These are phyloP conservation scores for Cephus pulcher DNA, from an alignment of 2,888 invertebrate species.

Conservation along the genomic window DNA sequence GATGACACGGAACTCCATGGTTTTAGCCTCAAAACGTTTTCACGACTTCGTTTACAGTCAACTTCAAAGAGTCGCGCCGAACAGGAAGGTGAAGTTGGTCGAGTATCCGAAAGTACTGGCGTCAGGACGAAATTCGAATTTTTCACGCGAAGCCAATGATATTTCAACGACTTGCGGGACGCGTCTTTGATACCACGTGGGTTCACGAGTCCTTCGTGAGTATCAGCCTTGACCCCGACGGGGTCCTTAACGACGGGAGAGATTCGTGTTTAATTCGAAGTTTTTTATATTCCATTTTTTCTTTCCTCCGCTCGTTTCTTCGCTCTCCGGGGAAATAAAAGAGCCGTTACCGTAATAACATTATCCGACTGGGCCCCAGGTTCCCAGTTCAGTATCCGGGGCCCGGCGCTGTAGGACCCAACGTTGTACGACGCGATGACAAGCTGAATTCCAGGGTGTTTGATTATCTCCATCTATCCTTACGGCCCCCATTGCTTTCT, in stretches of 20 bases:
- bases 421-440: constrained; percentile 15
- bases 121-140: neutral
- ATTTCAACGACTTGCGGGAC: neutral
- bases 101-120: neutral
- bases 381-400: neutral
- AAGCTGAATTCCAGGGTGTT: constrained; percentile 17
- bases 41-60: neutral
- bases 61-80: neutral
- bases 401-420: neutral
- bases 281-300: neutral
- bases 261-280: neutral
- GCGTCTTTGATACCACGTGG: neutral
- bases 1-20: neutral
- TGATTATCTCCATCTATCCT: constrained; percentile 17
- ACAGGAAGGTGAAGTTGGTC: neutral
- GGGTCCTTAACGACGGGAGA: neutral
- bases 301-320: neutral
- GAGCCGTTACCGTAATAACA: constrained; percentile 1
- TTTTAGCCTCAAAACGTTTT: neutral
- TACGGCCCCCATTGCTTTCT: neutral
- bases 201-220: neutral
- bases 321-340: neutral
- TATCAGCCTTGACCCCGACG: neutral
- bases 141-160: neutral
- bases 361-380: neutral